Base-by-base conservation (phyloP, 2,888 invertebrate genomes). In the Fabriciana adippe region DNA sequence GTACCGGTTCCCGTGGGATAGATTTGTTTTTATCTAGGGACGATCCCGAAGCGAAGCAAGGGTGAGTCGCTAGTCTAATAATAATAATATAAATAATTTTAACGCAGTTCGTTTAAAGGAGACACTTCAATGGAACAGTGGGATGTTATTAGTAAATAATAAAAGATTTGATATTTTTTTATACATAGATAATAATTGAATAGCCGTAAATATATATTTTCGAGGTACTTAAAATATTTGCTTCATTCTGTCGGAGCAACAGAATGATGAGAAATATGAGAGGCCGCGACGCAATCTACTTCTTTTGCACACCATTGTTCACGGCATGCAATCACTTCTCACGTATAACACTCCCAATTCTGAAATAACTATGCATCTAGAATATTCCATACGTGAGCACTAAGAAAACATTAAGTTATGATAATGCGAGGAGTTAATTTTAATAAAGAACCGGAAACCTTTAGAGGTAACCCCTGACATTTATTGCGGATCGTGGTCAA, bases 301-400 rank as follows among this genome's bases (percentile, higher is more conserved):
- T 79, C 83, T 84, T 87, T 87, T 83, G 79, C 81, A 67, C 75
- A 78, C 78, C 78, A 85, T 87, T 88, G 87, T 88, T 81, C 78
- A 76, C 74, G 69, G 70, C 77, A 77, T 72, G 70, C 69, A 68
- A 75, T 80, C 74, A 74, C 70, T 84, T 88, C 87, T 74, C 87
- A 85, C 82, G 80, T 62, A 15, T 61, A 57, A 67, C 47, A 55
- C 54, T 67, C 73, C 48, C 18, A 73, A 72, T 79, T 79, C 76
- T 75, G 68, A 83, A 81, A 82, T 78, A 76, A 73, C 74, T 62
- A 72, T 76, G 78, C 68, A 56, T 66, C 73, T 73, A 66, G 66
- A 72, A 73, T 71, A 55, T 62, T 72, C 59, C 51, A 64, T 31
- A 45, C 68, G 65, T 71, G 70, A 72, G 72, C 79, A 78, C 47